Percentiles rank a stretch among this genome's conserved stretches.
phyloP scores from a whole-genome alignment of 2,888 invertebrate species.

The Ferrisia virgata region DNA sequence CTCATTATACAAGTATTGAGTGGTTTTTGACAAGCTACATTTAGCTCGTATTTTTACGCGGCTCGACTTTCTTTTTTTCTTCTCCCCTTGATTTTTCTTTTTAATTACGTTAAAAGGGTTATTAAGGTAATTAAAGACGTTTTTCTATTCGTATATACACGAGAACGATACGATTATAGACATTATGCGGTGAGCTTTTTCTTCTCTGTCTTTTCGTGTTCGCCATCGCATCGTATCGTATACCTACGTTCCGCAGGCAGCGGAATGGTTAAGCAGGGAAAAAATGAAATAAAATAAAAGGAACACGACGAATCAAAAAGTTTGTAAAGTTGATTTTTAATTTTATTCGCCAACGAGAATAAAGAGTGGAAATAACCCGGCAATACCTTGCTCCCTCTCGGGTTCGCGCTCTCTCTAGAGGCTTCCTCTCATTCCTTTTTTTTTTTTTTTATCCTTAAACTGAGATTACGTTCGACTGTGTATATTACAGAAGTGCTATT shows the following conservation, averaged over 20 bases:
- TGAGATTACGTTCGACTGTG: no score
- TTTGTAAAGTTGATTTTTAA: constrained; percentile 5
- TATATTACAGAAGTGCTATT: no score
- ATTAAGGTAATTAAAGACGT: constrained; percentile 11
- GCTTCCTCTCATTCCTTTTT: not conserved
- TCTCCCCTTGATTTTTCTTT: no score
- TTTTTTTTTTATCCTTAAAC: no score
- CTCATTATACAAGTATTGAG: not conserved
- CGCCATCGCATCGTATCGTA: not conserved
- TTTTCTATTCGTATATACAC: not conserved
- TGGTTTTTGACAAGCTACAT: not conserved
- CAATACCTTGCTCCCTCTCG: not conserved
- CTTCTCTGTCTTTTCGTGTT: not conserved
- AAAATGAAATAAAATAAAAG: not conserved
- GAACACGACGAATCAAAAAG: not conserved
- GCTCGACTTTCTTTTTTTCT: no score
- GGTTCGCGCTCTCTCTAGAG: no score
- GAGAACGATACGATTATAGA: not conserved
- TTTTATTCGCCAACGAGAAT: not conserved
- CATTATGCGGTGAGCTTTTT: not conserved
- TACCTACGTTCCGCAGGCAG: not conserved
- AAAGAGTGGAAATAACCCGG: not conserved
- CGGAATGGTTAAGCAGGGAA: not conserved
- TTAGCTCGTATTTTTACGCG: not conserved
- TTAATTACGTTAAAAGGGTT: constrained; percentile 28